Conservation (phyloP, 2,113 vertebrate species). For the Trichomycterus rosablanca region DNA sequence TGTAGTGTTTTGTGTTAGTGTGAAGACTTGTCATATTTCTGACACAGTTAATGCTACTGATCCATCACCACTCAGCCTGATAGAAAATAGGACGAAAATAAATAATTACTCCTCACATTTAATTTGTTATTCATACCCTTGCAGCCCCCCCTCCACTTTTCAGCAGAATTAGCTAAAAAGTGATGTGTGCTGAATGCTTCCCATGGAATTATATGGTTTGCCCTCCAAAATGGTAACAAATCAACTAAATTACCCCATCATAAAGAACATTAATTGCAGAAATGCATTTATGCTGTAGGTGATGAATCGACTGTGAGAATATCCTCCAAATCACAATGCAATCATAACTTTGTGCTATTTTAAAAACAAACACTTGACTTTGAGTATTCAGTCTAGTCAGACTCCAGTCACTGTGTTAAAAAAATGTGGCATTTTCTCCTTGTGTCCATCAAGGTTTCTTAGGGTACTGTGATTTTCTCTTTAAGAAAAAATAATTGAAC, state of each 20-base stretch:
- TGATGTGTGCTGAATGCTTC: conserved; percentile 30
- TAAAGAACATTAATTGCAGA: conserved; percentile 42
- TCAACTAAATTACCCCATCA: conserved; percentile 43
- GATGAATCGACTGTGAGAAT: conserved; percentile 35
- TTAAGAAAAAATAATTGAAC: too few relatives aligned
- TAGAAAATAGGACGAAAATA: background rate
- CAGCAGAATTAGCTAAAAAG: conserved; percentile 19
- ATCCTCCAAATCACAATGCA: conserved; percentile 31
- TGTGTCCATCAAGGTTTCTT: too few relatives aligned
- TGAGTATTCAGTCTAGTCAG: conserved; percentile 19
- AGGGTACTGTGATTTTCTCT: too few relatives aligned
- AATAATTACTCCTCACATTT: background rate
- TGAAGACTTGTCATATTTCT: too few relatives aligned
- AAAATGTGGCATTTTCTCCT: too few relatives aligned
- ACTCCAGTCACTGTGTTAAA: too few relatives aligned
- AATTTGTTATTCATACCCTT: background rate
- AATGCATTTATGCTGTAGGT: conserved; percentile 39
- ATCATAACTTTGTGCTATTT: conserved; percentile 22
- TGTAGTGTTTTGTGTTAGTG: too few relatives aligned
- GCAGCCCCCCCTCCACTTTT: conserved; percentile 21
- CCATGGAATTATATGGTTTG: conserved; percentile 13
- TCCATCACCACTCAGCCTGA: background rate
- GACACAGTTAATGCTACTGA: conserved; percentile 10
- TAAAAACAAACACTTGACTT: conserved; percentile 27
- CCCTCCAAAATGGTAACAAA: conserved; percentile 33